Base-by-base conservation (phyloP, 2,113 vertebrate species). In the Sander vitreus region DNA sequence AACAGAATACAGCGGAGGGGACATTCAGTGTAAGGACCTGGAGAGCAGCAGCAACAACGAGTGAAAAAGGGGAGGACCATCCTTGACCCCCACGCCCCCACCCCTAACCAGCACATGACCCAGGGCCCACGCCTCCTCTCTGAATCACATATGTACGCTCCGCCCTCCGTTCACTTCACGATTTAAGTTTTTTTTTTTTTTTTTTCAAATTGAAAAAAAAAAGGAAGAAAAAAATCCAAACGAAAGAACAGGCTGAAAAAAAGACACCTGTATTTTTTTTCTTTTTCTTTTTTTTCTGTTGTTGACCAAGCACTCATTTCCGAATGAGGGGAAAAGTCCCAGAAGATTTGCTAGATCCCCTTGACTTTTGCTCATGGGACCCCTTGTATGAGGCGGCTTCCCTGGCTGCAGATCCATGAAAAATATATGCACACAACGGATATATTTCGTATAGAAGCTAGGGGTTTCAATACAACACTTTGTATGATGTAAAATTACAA, bases 1-100 rank as follows among this genome's bases (percentile, higher is more conserved):
- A 73, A 98, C 96, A 65, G 98, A 97, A 92, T 98, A 97, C 76
- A 96, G 96, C 11, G 96, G 97, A 0, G 97, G 97, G 23, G 97
- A 99, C 91, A 97, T 99, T 91, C 98, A 99, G 91, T 99, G 98
- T 93, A 99, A 99, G 77, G 94, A 96, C 27, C 97, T 99, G 16
- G 98, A 99, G 94, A 97, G 95, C 94, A 96, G 96, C 93, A 96
- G 94, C 93, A 97, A 97, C 66, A 95, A 97, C 73, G 98, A 99
- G 96, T 99, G 97, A 99, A 85, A 85, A 84, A 8, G 27, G 65
- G 87, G 84, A 74, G 64, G 80, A 86, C 74, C 70, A 47, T 78
- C 85, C 78, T 73, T 48, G 15, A 64, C 59, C 80, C 74, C 54
- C 50, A 33, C 13, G 0, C 54, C 85, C 83, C 72, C 57, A 48